Conservation (phyloP, 1,140 invertebrate species). For the Lepidurus arcticus region DNA sequence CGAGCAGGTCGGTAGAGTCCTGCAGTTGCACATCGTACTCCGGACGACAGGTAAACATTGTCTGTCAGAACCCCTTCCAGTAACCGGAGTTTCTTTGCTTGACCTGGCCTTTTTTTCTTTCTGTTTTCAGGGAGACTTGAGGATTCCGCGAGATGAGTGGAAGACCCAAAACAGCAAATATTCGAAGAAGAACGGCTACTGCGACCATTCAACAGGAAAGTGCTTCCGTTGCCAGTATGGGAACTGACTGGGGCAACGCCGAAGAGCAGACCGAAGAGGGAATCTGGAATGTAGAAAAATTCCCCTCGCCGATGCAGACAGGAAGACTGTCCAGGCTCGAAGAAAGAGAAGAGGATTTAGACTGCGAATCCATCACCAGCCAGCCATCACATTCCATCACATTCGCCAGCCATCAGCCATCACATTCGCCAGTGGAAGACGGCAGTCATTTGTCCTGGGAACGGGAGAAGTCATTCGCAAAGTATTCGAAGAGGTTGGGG, state of each 20-base stretch:
- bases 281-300: neutral
- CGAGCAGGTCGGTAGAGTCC: too few relatives aligned
- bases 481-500: neutral
- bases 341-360: neutral
- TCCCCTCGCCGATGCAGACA: neutral
- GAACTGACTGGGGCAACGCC: neutral
- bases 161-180: constrained; percentile 5
- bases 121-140: neutral
- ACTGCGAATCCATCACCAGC: neutral
- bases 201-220: neutral
- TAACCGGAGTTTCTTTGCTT: too few relatives aligned
- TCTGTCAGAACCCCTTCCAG: too few relatives aligned
- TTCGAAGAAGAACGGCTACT: neutral
- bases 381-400: neutral
- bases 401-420: neutral
- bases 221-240: neutral
- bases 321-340: neutral
- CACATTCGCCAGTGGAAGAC: neutral
- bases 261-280: neutral
- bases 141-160: neutral
- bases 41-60: too few relatives aligned
- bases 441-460: neutral
- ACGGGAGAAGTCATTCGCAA: neutral
- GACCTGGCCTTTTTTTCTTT: too few relatives aligned
- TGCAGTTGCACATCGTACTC: too few relatives aligned